Evolutionary conservation across 2,113 vertebrate genomes (phyloP), one percentile per base, ranked within the genome.

Genomic region (Daphoenositta chrysoptera): DNA sequence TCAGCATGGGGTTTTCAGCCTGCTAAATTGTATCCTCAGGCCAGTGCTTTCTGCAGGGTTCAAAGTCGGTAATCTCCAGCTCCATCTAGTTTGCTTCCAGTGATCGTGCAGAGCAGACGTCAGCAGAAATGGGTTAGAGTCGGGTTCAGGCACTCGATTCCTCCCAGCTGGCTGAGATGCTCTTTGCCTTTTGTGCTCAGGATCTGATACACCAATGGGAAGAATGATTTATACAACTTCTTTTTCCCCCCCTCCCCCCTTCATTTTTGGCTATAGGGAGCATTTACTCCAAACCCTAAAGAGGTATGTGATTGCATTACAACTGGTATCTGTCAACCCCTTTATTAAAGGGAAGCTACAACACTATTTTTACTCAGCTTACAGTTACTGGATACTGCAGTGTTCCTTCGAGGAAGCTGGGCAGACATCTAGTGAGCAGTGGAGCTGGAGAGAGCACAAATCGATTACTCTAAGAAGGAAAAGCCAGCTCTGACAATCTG

Each of bases 21-120:
- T 81, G 75, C 87, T 92, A 94, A 93, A 84, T 73, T 90, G 88
- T 81, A 89, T 97, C 93, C 97, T 91, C 64, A 20, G 94, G 94
- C 89, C 97, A 87, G 54, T 16, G 94, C 93, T 95, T 96, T 96
- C 94, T 72, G 90, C 80, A 92, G 96, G 90, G 83, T 87, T 94
- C 61, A 75, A 21, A 45, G 89, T 92, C 51, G 8, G 86, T 81
- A 83, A 93, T 91, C 90, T 96, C 92, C 91, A 92, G 84, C 83
- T 97, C 94, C 91, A 89, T 97, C 90, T 87, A 93, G 92, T 90
- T 96, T 89, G 92, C 93, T 97, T 95, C 72, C 93, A 94, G 77
- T 71, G 92, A 83, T 97, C 82, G 92, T 42, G 76, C 96, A 90
- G 80, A 87, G 92, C 64, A 82, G 77, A 93, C 68, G 90, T 96